Percentiles rank a stretch among this genome's conserved stretches.
Evolutionary conservation across 2,797 vertebrate species (phyloP).

Genomic region (Tenualosa thibaudeaui): DNA sequence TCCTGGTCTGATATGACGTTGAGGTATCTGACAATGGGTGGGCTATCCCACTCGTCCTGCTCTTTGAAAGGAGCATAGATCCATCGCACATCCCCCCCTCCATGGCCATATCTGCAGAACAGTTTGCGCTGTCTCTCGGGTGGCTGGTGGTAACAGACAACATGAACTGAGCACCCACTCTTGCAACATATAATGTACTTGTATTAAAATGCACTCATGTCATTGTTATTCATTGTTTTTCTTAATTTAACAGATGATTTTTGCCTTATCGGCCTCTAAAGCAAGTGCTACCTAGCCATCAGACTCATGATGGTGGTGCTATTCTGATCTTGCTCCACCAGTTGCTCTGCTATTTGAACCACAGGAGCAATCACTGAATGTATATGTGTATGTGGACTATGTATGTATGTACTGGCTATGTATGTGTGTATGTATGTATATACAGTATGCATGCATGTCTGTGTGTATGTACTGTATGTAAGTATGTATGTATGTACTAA

Average conservation of each 20-base stretch:
- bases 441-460: no score
- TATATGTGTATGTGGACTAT: no score
- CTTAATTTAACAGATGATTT: neutral
- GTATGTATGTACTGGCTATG: no score
- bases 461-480: no score
- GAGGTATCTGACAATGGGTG: constrained; percentile 80
- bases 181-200: neutral
- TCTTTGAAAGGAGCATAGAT: constrained; percentile 80
- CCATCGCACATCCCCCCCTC: constrained; percentile 70
- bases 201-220: no score
- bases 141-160: constrained; percentile 60
- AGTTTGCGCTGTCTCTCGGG: constrained; percentile 76
- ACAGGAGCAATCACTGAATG: neutral
- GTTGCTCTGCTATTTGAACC: neutral
- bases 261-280: neutral
- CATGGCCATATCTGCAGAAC: constrained; percentile 80
- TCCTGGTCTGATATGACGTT: constrained; percentile 80
- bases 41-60: constrained; percentile 84
- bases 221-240: neutral
- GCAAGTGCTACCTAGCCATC: neutral
- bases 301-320: neutral
- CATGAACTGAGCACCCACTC: constrained; percentile 6
- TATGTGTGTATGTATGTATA: no score
- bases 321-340: neutral
- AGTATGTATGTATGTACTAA: no score